Evolutionary conservation across 2,888 invertebrate species (phyloP).

Genomic region (Tachina grossa): DNA sequence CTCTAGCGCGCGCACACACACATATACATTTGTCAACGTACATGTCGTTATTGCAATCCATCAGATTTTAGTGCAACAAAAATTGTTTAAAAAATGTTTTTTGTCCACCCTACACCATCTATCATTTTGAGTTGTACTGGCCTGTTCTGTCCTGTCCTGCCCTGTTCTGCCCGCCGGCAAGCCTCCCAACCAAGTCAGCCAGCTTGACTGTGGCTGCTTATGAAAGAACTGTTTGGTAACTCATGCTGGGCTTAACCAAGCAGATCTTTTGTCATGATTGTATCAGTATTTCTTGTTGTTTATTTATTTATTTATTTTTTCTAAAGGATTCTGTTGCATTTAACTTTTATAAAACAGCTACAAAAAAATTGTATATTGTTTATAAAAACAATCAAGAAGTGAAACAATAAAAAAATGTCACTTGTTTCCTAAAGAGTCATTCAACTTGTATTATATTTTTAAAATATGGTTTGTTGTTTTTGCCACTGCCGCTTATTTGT

Average conservation of each 20-base stretch:
- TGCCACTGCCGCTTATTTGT: conserved; percentile 43
- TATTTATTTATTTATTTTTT: conserved; percentile 12
- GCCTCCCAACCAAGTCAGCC: neutral
- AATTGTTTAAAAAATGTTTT: conserved; percentile 23
- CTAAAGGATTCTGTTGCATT: conserved; percentile 62
- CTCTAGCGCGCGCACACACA: conserved; percentile 27
- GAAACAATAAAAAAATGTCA: conserved; percentile 59
- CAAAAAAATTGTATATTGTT: conserved; percentile 31
- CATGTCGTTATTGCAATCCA: conserved; percentile 53
- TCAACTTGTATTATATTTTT: conserved; percentile 55
- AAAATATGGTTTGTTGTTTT: conserved; percentile 43
- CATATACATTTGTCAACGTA: neutral
- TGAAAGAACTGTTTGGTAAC: conserved; percentile 40
- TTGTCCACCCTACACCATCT: conserved; percentile 69
- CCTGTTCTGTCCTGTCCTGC: conserved; percentile 28
- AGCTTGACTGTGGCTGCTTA: conserved; percentile 21
- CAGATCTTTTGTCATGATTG: conserved; percentile 65
- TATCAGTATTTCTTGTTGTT: conserved; percentile 58
- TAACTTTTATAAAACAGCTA: conserved; percentile 17
- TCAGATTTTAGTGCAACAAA: conserved; percentile 55
- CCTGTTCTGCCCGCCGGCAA: neutral
- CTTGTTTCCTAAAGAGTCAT: conserved; percentile 61
- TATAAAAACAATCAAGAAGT: conserved; percentile 3
- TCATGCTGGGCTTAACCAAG: conserved; percentile 60
- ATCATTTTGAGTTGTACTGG: conserved; percentile 46